phyloP scores from a whole-genome alignment of 2,113 vertebrate genomes.

The Phylloscopus whistleri region DNA sequence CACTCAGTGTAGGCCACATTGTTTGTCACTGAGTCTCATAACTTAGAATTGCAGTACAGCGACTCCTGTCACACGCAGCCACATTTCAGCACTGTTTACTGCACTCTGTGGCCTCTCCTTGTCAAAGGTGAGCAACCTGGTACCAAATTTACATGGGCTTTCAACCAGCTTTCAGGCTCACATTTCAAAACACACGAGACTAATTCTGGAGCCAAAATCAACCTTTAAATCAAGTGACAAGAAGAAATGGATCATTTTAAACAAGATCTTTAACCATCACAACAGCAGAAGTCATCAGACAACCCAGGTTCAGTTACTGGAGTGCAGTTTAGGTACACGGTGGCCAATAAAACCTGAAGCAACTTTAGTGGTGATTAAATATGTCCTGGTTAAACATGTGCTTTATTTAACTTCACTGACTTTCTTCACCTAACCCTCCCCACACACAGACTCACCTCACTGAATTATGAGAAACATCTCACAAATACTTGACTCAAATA shows the following conservation, averaged over 20 bases:
- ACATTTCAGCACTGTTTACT: slow-evolving; percentile 43
- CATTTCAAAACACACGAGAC: slow-evolving; percentile 71
- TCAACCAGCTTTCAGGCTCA: slow-evolving; percentile 35
- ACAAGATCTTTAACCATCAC: slow-evolving; percentile 68
- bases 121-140: slow-evolving; percentile 47
- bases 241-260: slow-evolving; percentile 67
- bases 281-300: slow-evolving; percentile 56
- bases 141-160: slow-evolving; percentile 42
- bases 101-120: not conserved
- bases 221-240: slow-evolving; percentile 62
- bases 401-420: not conserved
- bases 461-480: not conserved
- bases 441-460: not conserved
- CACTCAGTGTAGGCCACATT: not conserved
- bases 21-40: slow-evolving; percentile 24
- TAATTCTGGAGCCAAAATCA: slow-evolving; percentile 70
- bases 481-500: not conserved
- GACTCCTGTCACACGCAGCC: not conserved
- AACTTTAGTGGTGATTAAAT: not conserved
- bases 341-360: not conserved
- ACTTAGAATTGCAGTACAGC: not conserved
- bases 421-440: not conserved
- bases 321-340: not conserved
- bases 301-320: not conserved
- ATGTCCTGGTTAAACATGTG: not conserved